Evolutionary conservation across 2,888 invertebrate species (phyloP).

Genomic region (Pinctada fucata): DNA sequence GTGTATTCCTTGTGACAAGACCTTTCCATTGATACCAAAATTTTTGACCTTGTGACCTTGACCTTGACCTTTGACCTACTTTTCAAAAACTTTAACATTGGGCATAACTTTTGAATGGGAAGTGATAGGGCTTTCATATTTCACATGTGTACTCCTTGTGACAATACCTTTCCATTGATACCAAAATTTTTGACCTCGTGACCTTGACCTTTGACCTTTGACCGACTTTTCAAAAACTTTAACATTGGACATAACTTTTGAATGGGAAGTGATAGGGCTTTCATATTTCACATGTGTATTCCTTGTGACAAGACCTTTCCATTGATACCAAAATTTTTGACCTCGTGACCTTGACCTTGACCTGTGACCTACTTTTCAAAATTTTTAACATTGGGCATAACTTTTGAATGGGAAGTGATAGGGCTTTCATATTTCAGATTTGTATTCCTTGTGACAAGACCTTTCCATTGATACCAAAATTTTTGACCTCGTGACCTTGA

Average conservation of each 20-base stretch:
- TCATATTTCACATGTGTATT: too few species aligned
- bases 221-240: neutral
- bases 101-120: too few species aligned
- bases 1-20: too few species aligned
- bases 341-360: neutral
- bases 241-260: neutral
- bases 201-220: too few species aligned
- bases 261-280: neutral
- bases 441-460: neutral
- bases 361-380: neutral
- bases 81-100: too few species aligned
- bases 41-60: too few species aligned
- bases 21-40: too few species aligned
- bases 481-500: neutral
- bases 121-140: too few species aligned
- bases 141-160: too few species aligned
- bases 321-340: neutral
- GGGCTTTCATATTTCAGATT: neutral
- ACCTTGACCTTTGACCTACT: too few species aligned
- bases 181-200: too few species aligned
- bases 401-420: neutral
- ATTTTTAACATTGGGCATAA: neutral
- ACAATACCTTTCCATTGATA: too few species aligned
- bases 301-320: neutral
- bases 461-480: neutral